These are phyloP conservation scores for Coelopa pilipes DNA, from an alignment of 2,888 invertebrate species.

Conservation along the genomic window DNA sequence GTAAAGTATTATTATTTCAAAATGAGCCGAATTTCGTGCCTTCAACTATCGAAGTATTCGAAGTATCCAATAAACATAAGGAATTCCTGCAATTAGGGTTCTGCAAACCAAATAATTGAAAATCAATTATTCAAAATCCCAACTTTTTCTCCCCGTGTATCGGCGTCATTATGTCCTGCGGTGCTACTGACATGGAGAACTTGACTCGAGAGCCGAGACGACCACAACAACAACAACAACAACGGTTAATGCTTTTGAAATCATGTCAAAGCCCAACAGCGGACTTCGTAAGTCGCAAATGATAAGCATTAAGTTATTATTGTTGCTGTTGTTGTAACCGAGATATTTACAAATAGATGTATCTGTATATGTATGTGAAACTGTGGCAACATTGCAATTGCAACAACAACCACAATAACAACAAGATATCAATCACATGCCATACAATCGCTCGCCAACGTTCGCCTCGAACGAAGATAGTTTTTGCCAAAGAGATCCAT, in stretches of 20 bases:
- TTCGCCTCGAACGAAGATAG: not conserved
- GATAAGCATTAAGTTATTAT: conserved; percentile 15
- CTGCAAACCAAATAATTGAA: too few relatives aligned
- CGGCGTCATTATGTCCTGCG: not conserved
- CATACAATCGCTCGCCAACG: conserved; percentile 13
- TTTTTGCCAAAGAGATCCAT: not conserved
- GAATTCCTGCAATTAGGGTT: too few relatives aligned
- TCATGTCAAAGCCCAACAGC: conserved; percentile 21
- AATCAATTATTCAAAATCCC: too few relatives aligned
- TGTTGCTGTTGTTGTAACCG: too few relatives aligned
- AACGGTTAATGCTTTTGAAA: conserved; percentile 4
- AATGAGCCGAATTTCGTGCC: too few relatives aligned
- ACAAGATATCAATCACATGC: conserved; percentile 40
- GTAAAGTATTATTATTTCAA: too few relatives aligned
- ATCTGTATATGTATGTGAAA: not conserved
- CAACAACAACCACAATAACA: conserved; percentile 5
- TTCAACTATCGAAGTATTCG: too few relatives aligned
- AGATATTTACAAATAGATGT: not conserved
- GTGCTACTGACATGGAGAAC: too few relatives aligned
- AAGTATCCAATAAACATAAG: too few relatives aligned
- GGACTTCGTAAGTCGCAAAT: conserved; percentile 1
- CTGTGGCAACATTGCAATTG: conserved; percentile 39
- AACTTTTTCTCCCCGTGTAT: not conserved
- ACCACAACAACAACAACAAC: too few relatives aligned
- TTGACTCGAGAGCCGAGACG: too few relatives aligned